Base-by-base conservation (phyloP, 2,797 vertebrate species). In the Protosalanx chinensis region DNA sequence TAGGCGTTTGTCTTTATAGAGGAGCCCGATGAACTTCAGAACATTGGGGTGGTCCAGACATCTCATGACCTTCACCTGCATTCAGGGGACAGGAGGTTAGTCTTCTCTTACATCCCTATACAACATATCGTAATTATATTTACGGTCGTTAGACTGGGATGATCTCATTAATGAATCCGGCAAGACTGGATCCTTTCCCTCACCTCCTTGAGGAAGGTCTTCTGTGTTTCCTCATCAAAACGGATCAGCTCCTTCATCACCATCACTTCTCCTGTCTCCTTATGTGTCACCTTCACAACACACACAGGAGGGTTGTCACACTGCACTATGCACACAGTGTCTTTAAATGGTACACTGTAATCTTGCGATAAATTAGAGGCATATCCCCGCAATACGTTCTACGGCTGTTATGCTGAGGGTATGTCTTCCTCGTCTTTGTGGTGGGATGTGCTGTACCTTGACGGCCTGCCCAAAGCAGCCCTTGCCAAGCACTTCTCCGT, bases 161-260 rank as follows among this genome's bases (percentile, higher is more conserved):
- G 41, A 46, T 46, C 41, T 46, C 41, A 46, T 46, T 8, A 46
- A 46, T 46, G 2, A 46, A 46, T 46, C 41, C 12, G 41, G 3
- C 10, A 46, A 13, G 41, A 46, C 56, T 58, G 56, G 16, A 18
- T 20, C 2, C 5, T 37, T 13, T 53, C 13, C 67, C 85, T 79
- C 72, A 94, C 97, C 94, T 99, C 98, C 81, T 98, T 98, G 71
- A 97, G 91, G 81, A 99, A 99, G 0, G 96, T 96, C 77, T 93
- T 95, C 77, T 99, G 97, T 0, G 96, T 98, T 79, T 99, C 98
- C 81, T 99, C 97, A 0, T 99, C 98, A 0, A 96, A 98, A 4
- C 94, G 91, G 79, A 99, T 95, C 78, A 99, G 88, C 82, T 99
- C 98, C 89, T 99, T 99, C 93, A 99, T 99, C 75, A 97, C 98